phyloP scores from a whole-genome alignment of 2,113 vertebrate species.

The Mesoclemmys tuberculata region DNA sequence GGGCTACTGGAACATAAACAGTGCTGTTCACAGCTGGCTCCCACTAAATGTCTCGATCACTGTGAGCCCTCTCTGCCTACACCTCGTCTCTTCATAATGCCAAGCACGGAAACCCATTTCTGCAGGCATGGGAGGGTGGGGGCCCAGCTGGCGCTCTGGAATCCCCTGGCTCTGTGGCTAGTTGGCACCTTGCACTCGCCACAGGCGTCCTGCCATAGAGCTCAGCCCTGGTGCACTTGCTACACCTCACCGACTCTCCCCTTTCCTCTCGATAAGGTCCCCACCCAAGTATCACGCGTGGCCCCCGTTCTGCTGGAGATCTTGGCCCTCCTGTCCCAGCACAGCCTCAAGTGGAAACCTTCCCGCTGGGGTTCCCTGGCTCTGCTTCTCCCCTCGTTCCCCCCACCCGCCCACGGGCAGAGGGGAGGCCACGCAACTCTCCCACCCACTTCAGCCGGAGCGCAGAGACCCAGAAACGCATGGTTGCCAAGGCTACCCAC shows the following conservation, averaged over 20 bases:
- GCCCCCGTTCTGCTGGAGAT: not conserved
- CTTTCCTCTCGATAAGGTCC: not conserved
- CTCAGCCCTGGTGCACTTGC: not conserved
- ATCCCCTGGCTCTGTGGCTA: not conserved
- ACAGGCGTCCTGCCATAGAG: no score
- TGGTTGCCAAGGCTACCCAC: accelerated
- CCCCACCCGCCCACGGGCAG: not conserved
- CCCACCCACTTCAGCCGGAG: not conserved
- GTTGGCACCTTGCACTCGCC: no score
- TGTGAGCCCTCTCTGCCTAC: not conserved
- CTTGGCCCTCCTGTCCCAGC: not conserved
- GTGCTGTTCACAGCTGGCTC: no score
- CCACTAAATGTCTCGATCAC: no score
- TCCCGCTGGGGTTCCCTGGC: not conserved
- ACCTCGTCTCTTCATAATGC: not conserved
- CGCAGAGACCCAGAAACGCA: accelerated
- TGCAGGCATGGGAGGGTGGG: not conserved
- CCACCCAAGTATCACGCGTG: not conserved
- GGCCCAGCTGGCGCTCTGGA: not conserved
- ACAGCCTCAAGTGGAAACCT: not conserved
- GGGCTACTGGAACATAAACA: not conserved
- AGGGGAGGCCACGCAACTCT: not conserved
- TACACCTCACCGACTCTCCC: not conserved
- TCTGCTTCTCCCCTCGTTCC: not conserved
- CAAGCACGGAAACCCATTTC: not conserved